Evolutionary conservation across 2,113 vertebrate genomes (phyloP), one percentile per base, ranked within the genome.

Genomic region (Bambusicola thoracicus): DNA sequence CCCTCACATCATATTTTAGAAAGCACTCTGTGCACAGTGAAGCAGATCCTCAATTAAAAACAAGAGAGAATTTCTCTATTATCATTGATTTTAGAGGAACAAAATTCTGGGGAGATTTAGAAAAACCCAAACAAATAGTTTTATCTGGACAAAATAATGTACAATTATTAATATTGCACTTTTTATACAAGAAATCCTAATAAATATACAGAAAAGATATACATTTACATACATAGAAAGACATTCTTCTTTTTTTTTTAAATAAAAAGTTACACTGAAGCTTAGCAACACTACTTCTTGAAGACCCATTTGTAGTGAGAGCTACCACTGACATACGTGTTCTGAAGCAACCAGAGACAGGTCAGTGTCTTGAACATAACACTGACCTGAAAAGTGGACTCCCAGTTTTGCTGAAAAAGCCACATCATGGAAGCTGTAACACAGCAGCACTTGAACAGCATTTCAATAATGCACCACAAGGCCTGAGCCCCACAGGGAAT

Each of bases 141-240:
- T 97, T 96, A 96, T 97, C 97, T 97, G 92, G 62, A 97, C 95
- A 97, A 97, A 96, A 97, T 93, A 95, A 98, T 98, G 97, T 98
- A 98, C 97, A 98, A 91, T 98, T 97, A 97, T 96, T 97, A 97
- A 97, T 98, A 99, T 98, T 98, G 98, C 98, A 98, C 98, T 98
- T 98, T 97, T 98, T 98, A 98, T 96, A 98, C 98, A 98, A 97
- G 97, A 97, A 97, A 98, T 96, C 96, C 92, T 98, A 99, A 99
- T 99, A 99, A 99, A 99, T 99, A 99, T 97, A 98, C 98, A 98
- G 97, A 98, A 98, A 98, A 98, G 98, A 98, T 98, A 98, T 98
- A 98, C 96, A 98, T 98, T 98, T 98, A 98, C 97, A 98, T 93
- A 98, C 89, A 98, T 89, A 95, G 90, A 97, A 97, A 95, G 58